Evolutionary conservation across 2,888 invertebrate genomes (phyloP).

Genomic region (Xanthia togata): DNA sequence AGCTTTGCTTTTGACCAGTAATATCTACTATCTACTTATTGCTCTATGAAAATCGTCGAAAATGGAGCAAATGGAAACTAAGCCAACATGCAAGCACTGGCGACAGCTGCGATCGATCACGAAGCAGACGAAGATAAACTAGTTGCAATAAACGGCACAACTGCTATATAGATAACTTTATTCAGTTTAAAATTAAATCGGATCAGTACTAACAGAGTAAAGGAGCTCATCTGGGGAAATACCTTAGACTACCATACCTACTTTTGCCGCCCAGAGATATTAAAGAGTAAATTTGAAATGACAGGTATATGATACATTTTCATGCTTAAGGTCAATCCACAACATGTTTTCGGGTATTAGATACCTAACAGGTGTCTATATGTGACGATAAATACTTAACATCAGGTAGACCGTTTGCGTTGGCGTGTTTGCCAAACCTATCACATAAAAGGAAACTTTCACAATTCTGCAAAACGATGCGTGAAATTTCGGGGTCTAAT

Average conservation of each 20-base stretch:
- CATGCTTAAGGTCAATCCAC: not conserved
- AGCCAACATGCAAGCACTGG: slow-evolving; percentile 15
- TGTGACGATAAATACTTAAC: not conserved
- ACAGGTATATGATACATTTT: not conserved
- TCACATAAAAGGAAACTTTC: slow-evolving; percentile 40
- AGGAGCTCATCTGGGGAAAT: not conserved
- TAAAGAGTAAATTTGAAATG: not conserved
- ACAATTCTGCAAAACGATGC: slow-evolving; percentile 28
- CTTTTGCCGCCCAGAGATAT: not conserved
- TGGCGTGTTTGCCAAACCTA: slow-evolving; percentile 15
- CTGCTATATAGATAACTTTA: slow-evolving; percentile 21
- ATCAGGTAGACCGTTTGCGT: not conserved
- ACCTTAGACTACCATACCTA: not conserved
- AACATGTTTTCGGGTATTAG: not conserved
- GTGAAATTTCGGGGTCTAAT: slow-evolving; percentile 26
- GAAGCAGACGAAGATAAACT: slow-evolving; percentile 41
- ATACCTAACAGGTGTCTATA: not conserved
- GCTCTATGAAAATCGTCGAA: not conserved
- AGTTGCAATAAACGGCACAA: slow-evolving; percentile 35
- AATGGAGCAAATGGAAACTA: slow-evolving; percentile 12
- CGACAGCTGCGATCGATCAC: slow-evolving; percentile 48
- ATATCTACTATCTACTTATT: not conserved
- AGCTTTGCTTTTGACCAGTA: not conserved
- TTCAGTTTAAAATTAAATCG: slow-evolving; percentile 21
- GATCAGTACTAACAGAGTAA: not conserved